A percentile compares a stretch with the other conserved stretches of the same genome.
phyloP scores from a whole-genome alignment of 2,888 invertebrate genomes.

The Tortricodes alternella region DNA sequence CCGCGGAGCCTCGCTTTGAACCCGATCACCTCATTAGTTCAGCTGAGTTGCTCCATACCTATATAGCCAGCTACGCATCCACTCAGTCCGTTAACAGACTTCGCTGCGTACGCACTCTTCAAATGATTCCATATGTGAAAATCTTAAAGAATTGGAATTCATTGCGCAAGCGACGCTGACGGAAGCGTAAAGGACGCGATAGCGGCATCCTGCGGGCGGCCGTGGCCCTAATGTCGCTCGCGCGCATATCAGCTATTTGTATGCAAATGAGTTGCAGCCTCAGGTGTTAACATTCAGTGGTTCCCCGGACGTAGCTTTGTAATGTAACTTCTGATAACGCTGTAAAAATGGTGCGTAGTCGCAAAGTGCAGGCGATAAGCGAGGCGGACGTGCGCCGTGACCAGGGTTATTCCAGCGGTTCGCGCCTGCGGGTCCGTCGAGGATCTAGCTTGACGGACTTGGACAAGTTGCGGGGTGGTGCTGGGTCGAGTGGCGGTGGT shows the following conservation, averaged over 20 bases:
- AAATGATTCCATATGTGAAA: conserved; percentile 43
- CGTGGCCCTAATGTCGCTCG: conserved; percentile 73
- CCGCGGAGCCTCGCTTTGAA: conserved; percentile 70
- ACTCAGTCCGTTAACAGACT: conserved; percentile 71
- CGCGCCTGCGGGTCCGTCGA: conserved; percentile 84
- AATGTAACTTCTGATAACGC: conserved; percentile 42
- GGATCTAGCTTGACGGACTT: conserved; percentile 89
- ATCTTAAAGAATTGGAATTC: conserved; percentile 45
- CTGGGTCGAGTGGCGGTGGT: conserved; percentile 78
- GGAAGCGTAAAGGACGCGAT: conserved; percentile 70
- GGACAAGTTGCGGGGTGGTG: conserved; percentile 83
- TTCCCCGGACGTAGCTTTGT: conserved; percentile 50
- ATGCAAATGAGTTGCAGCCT: conserved; percentile 64
- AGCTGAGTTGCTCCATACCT: conserved; percentile 67
- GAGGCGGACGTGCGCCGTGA: conserved; percentile 80
- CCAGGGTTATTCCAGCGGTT: conserved; percentile 79
- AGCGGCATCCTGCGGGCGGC: conserved; percentile 77
- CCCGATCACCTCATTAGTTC: conserved; percentile 78
- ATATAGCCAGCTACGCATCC: conserved; percentile 60
- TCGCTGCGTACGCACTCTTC: conserved; percentile 67
- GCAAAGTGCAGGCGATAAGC: conserved; percentile 72
- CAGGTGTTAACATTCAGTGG: conserved; percentile 64
- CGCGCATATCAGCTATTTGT: conserved; percentile 68
- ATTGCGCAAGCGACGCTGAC: conserved; percentile 69
- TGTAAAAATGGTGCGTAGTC: conserved; percentile 64